Base-by-base conservation (phyloP, 2,797 vertebrate species). In the Macroramphosus scolopax region DNA sequence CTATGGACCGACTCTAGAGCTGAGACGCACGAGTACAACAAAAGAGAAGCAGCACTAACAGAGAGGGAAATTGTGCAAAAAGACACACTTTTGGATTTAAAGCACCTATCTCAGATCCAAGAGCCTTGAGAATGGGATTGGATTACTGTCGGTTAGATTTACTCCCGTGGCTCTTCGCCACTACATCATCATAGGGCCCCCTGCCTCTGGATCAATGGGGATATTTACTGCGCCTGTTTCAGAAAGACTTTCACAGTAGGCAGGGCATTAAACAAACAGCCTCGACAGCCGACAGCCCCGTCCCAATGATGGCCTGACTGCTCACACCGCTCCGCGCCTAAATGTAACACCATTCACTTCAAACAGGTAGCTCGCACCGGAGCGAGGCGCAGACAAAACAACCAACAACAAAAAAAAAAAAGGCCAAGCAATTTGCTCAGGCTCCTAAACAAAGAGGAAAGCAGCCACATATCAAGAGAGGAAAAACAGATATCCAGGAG, bases 171-270 rank as follows among this genome's bases (percentile, higher is more conserved):
- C 83, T 87, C 82, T 68, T 79, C 46, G 72, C 83, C 84, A 86
- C 88, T 90, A 88, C 88, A 90, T 90, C 88, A 90, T 91, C 88
- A 81, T 83, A 88, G 86, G 84, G 85, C 86, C 85, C 84, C 87
- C 84, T 87, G 87, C 86, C 82, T 84, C 83, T 80, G 85, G 89
- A 91, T 91, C 89, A 90, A 89, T 91, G 89, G 79, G 81, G 80
- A 89, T 91, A 91, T 90, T 91, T 91, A 91, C 87, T 89, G 88
- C 89, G 69, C 80, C 86, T 86, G 89, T 89, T 91, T 89, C 87
- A 84, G 83, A 81, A 83, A 87, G 86, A 85, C 88, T 88, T 87
- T 89, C 89, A 84, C 84, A 86, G 84, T 83, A 72, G 79, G 77
- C 77, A 83, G 76, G 85, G 83, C 86, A 88, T 89, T 88, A 90